These are phyloP conservation scores for Ectropis grisescens DNA, from an alignment of 1,140 invertebrate genomes.

Conservation along the genomic window DNA sequence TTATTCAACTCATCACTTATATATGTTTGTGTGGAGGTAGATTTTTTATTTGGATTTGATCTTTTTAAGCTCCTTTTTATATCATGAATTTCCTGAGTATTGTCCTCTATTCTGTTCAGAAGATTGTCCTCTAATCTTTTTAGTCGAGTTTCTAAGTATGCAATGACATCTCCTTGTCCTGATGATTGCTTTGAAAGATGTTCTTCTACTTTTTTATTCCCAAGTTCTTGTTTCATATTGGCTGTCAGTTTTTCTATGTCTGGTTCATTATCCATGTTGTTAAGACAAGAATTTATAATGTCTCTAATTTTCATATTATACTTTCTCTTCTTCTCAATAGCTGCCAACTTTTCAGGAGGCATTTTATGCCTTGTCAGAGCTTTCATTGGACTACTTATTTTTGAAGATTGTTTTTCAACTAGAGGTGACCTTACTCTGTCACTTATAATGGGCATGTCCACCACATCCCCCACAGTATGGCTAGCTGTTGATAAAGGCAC, in stretches of 20 bases:
- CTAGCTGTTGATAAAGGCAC: too few species aligned
- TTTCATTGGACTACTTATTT: not conserved
- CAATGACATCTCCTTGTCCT: slow-evolving; percentile 29
- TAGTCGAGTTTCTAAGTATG: slow-evolving; percentile 42
- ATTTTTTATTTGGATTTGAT: slow-evolving; percentile 12
- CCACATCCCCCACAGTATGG: too few species aligned
- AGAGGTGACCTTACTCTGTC: too few species aligned
- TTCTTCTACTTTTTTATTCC: too few species aligned
- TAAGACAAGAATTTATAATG: slow-evolving; percentile 36
- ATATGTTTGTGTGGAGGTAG: slow-evolving; percentile 20
- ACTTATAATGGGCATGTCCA: too few species aligned
- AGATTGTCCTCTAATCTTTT: slow-evolving; percentile 45
- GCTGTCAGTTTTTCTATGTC: too few species aligned
- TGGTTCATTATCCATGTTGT: slow-evolving; percentile 26
- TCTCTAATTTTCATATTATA: slow-evolving; percentile 56
- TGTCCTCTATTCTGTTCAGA: slow-evolving; percentile 47
- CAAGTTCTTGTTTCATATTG: too few species aligned
- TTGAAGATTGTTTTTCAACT: too few species aligned
- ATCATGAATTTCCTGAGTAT: slow-evolving; percentile 37
- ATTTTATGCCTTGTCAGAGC: slow-evolving; percentile 27
- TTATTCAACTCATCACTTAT: slow-evolving; percentile 33
- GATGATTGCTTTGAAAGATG: too few species aligned
- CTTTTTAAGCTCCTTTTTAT: slow-evolving; percentile 24
- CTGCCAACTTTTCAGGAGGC: slow-evolving; percentile 37
- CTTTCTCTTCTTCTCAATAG: slow-evolving; percentile 46